Evolutionary conservation across 1,140 invertebrate genomes (phyloP), one percentile per base, ranked within the genome.

Genomic region (Colletes latitarsis): DNA sequence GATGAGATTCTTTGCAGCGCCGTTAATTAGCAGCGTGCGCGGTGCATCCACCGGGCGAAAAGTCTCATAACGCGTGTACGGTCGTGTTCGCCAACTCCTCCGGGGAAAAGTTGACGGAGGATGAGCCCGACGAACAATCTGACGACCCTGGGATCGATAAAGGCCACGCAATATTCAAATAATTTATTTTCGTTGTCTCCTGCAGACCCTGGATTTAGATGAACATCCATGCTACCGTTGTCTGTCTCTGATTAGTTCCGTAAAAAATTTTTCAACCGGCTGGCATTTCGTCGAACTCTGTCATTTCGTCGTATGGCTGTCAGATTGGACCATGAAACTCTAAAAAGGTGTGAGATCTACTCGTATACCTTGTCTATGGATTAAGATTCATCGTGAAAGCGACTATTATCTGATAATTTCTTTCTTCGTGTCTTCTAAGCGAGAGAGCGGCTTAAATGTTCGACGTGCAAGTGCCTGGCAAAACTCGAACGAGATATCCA

Each of bases 11-110:
- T 67, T 67, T 67, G 10, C 64, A 67, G 43, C n/a, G 10, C 43
- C n/a, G 43, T 67, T 67, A 67, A 67, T 67, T 49, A 67, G 64
- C 64, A 52, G 43, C 64, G 64, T 49, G 41, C 63, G 43, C 63
- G 39, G 39, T 41, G 6, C 17, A 41, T 30, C 41, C 19, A 5
- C 6, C 4, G 64, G 49, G 21, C 43, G 19, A 14, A 67, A 14
- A 49, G n/a, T 49, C 64, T 52, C n/a, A 10, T 15, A 21, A 67
- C 43, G 43, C 43, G 43, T 21, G 64, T 15, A 19, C 43, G 64
- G 43, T 49, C 43, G 64, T 10, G 19, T 67, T 21, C 10, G 43
- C 43, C 19, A 21, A 3, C 43, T 46, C 41, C 63, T 57, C 41
- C 41, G 1, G 9, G 17, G 41, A 66, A 43, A 66, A 66, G 41